Conservation (phyloP, 2,888 invertebrate species). For the Lasioglossum figueresi region DNA sequence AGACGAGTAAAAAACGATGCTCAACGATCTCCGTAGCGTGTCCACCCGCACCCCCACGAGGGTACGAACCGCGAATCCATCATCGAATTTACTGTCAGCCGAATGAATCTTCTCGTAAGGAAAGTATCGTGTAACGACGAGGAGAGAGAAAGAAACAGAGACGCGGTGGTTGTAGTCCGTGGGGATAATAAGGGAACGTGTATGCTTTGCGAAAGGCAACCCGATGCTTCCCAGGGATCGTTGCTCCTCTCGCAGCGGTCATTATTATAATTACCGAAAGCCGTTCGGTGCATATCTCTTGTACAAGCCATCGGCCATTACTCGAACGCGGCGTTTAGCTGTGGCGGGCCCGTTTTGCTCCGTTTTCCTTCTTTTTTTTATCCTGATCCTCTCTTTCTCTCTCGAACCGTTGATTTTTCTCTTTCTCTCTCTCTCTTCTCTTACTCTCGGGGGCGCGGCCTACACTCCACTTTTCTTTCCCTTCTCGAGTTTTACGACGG, state of each 20-base stretch:
- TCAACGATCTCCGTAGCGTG: background rate
- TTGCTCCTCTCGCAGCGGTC: constrained; percentile 58
- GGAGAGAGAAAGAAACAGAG: background rate
- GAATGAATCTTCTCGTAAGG: background rate
- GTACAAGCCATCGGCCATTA: constrained; percentile 50
- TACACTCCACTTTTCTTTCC: constrained; percentile 33
- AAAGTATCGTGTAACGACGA: background rate
- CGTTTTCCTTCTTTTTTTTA: constrained; percentile 44
- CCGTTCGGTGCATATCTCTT: constrained; percentile 51
- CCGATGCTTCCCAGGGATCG: constrained; percentile 51
- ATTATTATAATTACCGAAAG: constrained; percentile 81
- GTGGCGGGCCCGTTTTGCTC: constrained; percentile 50
- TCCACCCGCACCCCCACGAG: background rate
- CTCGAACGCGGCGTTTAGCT: constrained; percentile 20
- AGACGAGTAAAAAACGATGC: background rate
- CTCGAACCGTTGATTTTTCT: background rate
- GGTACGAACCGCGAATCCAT: background rate
- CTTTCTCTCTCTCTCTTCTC: background rate
- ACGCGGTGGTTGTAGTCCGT: constrained; percentile 62
- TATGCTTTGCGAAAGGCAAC: constrained; percentile 70
- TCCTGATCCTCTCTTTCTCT: constrained; percentile 3
- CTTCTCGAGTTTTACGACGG: constrained; percentile 64
- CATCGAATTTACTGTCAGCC: background rate
- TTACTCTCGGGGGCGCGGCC: constrained; percentile 43
- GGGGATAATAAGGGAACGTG: constrained; percentile 73